Base-by-base conservation (phyloP, 2,888 invertebrate genomes). In the Trissolcus brochymenae region DNA sequence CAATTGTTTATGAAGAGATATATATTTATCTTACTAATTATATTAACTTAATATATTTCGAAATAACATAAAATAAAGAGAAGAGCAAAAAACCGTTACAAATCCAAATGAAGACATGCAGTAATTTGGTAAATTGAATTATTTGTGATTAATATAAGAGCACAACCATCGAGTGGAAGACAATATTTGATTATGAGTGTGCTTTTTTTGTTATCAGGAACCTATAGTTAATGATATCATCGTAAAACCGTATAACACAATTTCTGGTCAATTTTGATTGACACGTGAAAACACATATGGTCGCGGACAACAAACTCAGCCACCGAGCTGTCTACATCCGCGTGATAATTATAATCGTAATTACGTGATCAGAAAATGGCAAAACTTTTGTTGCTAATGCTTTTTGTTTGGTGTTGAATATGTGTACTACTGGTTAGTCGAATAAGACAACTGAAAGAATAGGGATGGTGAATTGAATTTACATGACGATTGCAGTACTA, bases 251-350 rank as follows among this genome's bases (percentile, higher is more conserved):
- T 68, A 51, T 66, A 40, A 54, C 51, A 46, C 57, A 60, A 65
- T 60, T n/a, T n/a, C 65, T 35, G 50, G 50, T 40, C 13, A 50
- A 73, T 60, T 65, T 65, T 73, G 72, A 65, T 73, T 65, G 72
- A 73, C 55, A 19, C 25, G 50, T 29, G 46, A 65, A 66, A 62
- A 57, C 72, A 50, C 17, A 14, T 16, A 13, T 11, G 14, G 9
- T 40, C 55, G 21, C 4, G 46, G 35, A 68, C 60, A 54, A 60
- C 53, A 53, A 54, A 65, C 56, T 46, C 25, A 14, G 49, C n/a
- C 29, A 29, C 16, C 55, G 40, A 40, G 54, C 25, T 35, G 25
- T 50, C 61, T 56, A 13, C 21, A 13, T 61, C 29, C 40, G 49
- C 14, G 40, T 13, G 25, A 55, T 56, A 71, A 57, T 64, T 64